Conservation (phyloP, 2,888 invertebrate genomes). For the Hyalella azteca region DNA sequence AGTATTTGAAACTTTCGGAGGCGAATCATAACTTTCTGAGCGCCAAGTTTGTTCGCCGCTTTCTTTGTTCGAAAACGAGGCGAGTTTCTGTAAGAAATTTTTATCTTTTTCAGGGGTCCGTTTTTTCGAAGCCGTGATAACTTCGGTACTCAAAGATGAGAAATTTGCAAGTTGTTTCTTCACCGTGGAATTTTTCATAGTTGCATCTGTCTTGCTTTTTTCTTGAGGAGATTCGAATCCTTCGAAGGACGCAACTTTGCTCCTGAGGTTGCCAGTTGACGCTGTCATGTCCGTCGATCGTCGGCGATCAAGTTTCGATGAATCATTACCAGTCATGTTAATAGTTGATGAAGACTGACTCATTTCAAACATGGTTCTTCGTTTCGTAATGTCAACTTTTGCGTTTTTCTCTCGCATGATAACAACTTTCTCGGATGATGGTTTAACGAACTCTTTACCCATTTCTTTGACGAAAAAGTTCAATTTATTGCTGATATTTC, state of each 20-base stretch:
- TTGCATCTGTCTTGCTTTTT: constrained; percentile 40
- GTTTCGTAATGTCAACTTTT: constrained; percentile 80
- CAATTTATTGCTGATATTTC: constrained; percentile 71
- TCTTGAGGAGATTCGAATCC: constrained; percentile 43
- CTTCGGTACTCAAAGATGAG: constrained; percentile 39
- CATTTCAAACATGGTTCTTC: constrained; percentile 79
- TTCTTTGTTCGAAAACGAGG: constrained; percentile 59
- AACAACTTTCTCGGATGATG: constrained; percentile 68
- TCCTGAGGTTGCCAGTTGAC: constrained; percentile 48
- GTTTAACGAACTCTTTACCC: constrained; percentile 65
- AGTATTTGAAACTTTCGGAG: constrained; percentile 4
- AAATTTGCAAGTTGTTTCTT: constrained; percentile 53
- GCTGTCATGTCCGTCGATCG: background rate
- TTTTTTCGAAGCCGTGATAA: constrained; percentile 36
- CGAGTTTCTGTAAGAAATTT: constrained; percentile 59
- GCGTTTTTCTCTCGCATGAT: constrained; percentile 51
- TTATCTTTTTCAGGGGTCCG: constrained; percentile 56
- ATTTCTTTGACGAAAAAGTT: constrained; percentile 68
- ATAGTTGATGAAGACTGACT: constrained; percentile 39
- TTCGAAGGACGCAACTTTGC: constrained; percentile 59
- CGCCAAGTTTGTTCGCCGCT: constrained; percentile 40
- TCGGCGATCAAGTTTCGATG: background rate
- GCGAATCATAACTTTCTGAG: no score
- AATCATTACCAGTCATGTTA: constrained; percentile 38
- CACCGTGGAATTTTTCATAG: constrained; percentile 50